Conservation (phyloP, 2,113 vertebrate genomes). For the Nicator chloris region DNA sequence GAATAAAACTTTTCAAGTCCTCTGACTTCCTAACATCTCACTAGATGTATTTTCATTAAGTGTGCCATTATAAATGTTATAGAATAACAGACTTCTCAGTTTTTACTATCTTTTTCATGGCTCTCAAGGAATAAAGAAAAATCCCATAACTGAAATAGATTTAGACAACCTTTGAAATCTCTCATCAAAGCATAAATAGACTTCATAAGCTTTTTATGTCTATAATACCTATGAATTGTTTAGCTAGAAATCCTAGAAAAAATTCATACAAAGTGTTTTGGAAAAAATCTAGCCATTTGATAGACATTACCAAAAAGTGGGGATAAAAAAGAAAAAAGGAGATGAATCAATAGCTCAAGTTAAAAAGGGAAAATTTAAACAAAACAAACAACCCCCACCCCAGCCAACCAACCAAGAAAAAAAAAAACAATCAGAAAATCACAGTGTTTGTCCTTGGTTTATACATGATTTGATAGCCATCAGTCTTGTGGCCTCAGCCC, state of each 20-base stretch:
- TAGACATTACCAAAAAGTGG: neutral
- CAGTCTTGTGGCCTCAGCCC: neutral
- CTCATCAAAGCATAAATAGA: neutral
- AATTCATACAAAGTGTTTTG: neutral
- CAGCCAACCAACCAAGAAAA: neutral
- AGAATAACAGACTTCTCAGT: neutral
- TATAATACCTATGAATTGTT: neutral
- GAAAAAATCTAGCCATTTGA: neutral
- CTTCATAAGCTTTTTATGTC: neutral
- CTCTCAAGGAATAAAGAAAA: neutral
- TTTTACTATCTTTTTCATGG: neutral
- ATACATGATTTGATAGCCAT: neutral
- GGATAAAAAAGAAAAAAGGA: neutral
- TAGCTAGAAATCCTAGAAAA: neutral
- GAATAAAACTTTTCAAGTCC: neutral
- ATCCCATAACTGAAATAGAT: neutral
- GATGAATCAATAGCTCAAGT: neutral
- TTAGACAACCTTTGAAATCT: neutral
- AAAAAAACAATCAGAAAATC: neutral
- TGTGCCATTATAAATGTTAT: neutral
- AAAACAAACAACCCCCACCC: neutral
- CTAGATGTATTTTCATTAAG: neutral
- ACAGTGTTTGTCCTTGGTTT: neutral
- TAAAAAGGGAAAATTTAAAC: neutral
- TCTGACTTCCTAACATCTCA: neutral